Evolutionary conservation across 1,140 invertebrate species (phyloP), one percentile per base, ranked within the genome.

Genomic region (Babylonia areolata): DNA sequence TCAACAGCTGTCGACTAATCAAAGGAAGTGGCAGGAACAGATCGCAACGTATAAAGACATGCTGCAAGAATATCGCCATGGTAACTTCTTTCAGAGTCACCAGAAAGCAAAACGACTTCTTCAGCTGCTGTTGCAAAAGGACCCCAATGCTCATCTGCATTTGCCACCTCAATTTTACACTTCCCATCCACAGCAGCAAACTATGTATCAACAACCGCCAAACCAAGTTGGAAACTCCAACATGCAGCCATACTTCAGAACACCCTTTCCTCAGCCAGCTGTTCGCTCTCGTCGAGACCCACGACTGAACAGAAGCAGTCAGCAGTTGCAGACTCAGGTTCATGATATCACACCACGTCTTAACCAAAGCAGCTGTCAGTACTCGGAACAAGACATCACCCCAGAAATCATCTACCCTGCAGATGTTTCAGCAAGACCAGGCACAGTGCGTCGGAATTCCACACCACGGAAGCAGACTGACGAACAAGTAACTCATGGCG

Each of bases 101-200:
- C 78, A 80, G 46, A 40, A 80, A 58, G 78, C 78, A 3, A 58
- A 80, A 58, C 42, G 28, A n/a, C 78, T 80, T 9, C 78, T 80
- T 35, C 40, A 80, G n/a, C 40, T 39, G 42, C 28, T 80, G 42
- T 15, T 80, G 6, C 23, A 54, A n/a, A 80, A 80, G 54, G 78
- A 80, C 20, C 28, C 46, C 33, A 80, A 15, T 9, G 6, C 28
- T 2, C 40, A 54, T 2, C 23, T 33, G 2, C 40, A 42, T 17
- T 51, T 31, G 3, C 23, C 9, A 33, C 28, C 46, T n/a, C 28
- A 39, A 23, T 80, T 80, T 39, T 51, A 33, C 31, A 28, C 42
- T 3, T 20, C 40, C 12, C 28, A 40, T 40, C 78, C 40, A 51
- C 40, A 80, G 73, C 73, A 75, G 33, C 73, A 37, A 33, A n/a